These are phyloP conservation scores for Ibidorhyncha struthersii DNA, from an alignment of 2,113 vertebrate species.

Conservation along the genomic window DNA sequence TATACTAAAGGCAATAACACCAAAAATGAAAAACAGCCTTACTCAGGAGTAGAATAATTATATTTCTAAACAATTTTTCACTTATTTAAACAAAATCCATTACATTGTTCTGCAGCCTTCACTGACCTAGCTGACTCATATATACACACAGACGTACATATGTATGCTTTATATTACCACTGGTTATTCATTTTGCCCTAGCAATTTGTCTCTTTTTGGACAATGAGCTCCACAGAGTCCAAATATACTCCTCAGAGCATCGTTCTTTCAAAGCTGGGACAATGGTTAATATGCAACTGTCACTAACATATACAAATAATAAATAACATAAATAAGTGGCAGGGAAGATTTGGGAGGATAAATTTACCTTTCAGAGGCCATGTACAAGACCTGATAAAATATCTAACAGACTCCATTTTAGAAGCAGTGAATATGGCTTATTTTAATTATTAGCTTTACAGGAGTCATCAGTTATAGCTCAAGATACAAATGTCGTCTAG, in stretches of 20 bases:
- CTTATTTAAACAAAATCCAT: conserved; percentile 3
- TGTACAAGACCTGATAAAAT: background rate
- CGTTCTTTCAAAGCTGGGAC: background rate
- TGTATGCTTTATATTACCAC: background rate
- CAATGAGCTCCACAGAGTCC: background rate
- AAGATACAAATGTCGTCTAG: background rate
- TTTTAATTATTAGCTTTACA: conserved; percentile 6
- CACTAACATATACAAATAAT: background rate
- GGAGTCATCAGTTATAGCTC: background rate
- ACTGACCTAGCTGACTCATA: background rate
- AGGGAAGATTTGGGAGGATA: background rate
- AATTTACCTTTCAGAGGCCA: background rate
- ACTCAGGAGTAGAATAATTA: background rate
- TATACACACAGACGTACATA: background rate
- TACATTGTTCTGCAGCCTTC: background rate
- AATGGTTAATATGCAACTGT: background rate
- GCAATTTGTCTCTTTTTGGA: background rate
- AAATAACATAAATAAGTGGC: background rate
- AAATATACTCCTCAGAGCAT: background rate
- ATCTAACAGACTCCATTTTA: background rate
- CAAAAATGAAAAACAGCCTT: background rate
- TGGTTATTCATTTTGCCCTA: background rate
- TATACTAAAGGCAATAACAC: background rate
- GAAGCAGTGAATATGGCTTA: background rate
- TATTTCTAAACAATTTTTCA: conserved; percentile 24